These are phyloP conservation scores for Stenolophus ochropezus DNA, from an alignment of 2,888 invertebrate species.

Conservation along the genomic window DNA sequence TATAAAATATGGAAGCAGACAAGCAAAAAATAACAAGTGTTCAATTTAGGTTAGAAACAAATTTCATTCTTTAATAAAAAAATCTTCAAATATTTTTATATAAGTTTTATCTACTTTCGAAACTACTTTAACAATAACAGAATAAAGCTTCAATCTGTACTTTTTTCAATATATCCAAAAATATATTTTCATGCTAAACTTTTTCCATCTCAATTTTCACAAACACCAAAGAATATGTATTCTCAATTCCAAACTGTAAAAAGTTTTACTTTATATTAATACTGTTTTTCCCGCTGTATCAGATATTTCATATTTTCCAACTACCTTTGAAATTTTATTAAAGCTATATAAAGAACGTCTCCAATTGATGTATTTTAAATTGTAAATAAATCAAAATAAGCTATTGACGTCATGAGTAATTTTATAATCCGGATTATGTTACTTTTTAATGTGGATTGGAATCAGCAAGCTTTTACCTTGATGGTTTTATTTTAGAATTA, in stretches of 20 bases:
- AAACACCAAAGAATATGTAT: neutral
- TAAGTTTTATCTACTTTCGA: neutral
- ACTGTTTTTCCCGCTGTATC: neutral
- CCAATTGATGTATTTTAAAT: neutral
- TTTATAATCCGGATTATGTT: neutral
- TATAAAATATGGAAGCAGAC: too few relatives aligned
- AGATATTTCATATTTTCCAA: neutral
- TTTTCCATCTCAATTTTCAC: neutral
- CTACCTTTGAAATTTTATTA: neutral
- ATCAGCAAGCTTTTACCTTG: neutral
- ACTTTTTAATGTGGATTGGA: neutral
- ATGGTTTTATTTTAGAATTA: neutral
- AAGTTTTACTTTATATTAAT: neutral
- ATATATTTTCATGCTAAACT: neutral
- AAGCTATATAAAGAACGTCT: neutral
- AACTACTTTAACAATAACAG: neutral
- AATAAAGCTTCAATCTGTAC: neutral
- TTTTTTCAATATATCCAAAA: neutral
- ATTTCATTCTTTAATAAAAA: neutral
- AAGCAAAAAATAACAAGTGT: too few relatives aligned
- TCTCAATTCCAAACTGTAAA: neutral
- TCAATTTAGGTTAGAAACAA: neutral
- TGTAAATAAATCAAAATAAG: neutral
- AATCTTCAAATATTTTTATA: neutral
- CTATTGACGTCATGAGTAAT: neutral